Evolutionary conservation across 1,140 invertebrate genomes (phyloP).

Genomic region (Saxidomus purpurata): DNA sequence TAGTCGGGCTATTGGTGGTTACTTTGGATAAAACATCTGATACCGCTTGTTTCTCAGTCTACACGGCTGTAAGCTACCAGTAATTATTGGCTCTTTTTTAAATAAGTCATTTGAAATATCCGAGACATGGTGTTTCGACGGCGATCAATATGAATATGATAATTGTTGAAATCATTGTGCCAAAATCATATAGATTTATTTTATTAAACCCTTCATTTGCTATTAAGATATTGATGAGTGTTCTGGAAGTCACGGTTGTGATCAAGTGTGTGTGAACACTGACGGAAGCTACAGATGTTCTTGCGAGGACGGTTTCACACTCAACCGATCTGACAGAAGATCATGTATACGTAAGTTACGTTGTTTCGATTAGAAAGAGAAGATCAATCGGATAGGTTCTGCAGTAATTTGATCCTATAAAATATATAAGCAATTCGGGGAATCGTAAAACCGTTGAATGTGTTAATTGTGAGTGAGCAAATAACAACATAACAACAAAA

Average conservation of each 20-base stretch:
- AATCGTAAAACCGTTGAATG: not conserved
- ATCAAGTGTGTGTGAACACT: constrained; percentile 43
- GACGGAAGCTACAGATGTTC: constrained; percentile 37
- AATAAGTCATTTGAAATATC: no score
- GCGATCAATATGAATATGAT: no score
- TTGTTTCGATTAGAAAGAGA: no score
- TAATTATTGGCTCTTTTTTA: no score
- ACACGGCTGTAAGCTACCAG: no score
- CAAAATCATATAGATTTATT: not conserved
- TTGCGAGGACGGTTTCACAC: constrained; percentile 12
- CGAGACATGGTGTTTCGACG: no score
- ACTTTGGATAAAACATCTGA: no score
- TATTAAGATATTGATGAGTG: constrained; percentile 53
- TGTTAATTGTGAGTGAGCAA: no score
- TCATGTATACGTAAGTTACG: constrained; percentile 40
- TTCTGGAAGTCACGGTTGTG: not conserved
- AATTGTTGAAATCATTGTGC: constrained; percentile 7
- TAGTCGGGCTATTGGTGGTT: no score
- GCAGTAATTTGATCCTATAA: no score
- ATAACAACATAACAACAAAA: no score
- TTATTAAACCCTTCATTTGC: not conserved
- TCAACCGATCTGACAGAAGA: not conserved
- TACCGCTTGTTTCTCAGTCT: no score
- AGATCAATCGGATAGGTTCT: not conserved
- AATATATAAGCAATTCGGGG: not conserved